Base-by-base conservation (phyloP, 2,113 vertebrate species). In the Corvus hawaiiensis region DNA sequence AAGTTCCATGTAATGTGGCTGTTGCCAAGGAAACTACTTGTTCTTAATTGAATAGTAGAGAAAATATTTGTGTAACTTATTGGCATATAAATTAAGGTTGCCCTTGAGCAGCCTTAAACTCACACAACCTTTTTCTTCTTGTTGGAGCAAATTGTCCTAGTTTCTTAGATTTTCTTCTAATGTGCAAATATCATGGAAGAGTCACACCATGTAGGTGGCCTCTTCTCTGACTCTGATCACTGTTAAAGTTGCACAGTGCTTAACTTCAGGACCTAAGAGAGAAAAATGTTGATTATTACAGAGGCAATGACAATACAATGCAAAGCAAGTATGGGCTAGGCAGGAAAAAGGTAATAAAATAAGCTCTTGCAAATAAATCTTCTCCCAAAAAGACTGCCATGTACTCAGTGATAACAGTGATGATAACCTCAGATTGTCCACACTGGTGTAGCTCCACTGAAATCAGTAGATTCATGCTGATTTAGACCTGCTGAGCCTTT, bases 21-120 rank as follows among this genome's bases (percentile, higher is more conserved):
- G 94, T 97, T 96, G 93, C 90, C 95, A 95, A 91, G 97, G 96
- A 94, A 96, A 97, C 96, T 92, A 41, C 90, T 96, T 97, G 95
- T 97, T 97, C 97, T 97, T 97, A 96, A 97, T 93, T 97, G 96
- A 97, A 97, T 87, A 93, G 95, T 87, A 97, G 96, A 97, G 97
- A 97, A 97, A 97, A 97, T 97, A 97, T 97, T 97, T 97, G 96
- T 97, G 93, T 92, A 97, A 96, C 96, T 97, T 97, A 97, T 97
- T 97, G 96, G 94, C 96, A 97, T 94, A 97, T 97, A 97, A 97
- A 97, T 97, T 97, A 97, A 95, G 90, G 72, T 92, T 97, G 96
- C 95, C 96, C 94, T 95, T 95, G 84, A 96, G 72, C 71, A 94
- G 95, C 68, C 85, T 93, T 96, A 95, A 96, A 97, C 88, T 95